phyloP scores from a whole-genome alignment of 2,888 invertebrate species.

The Amphipyra tragopoginis region DNA sequence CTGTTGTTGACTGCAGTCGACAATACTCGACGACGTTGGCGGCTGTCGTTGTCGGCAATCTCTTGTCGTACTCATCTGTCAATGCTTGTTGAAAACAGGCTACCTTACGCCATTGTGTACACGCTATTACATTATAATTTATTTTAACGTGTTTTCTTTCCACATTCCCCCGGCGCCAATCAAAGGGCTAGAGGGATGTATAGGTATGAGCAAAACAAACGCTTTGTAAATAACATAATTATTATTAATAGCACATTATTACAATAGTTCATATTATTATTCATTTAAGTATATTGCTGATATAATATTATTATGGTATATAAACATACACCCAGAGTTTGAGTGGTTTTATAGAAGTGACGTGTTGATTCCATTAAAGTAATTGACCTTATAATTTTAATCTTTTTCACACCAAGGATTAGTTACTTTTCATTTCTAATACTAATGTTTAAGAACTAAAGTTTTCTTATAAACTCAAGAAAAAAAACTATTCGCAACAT shows the following conservation, averaged over 20 bases:
- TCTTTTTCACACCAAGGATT: no score
- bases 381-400: background rate
- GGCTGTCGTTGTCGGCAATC: no score
- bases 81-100: background rate
- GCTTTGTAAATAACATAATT: conserved; percentile 45
- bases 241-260: conserved; percentile 40
- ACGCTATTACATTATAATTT: conserved; percentile 40
- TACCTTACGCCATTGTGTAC: conserved; percentile 31
- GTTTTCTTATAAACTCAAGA: no score
- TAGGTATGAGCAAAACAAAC: conserved; percentile 76
- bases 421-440: no score
- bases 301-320: conserved; percentile 26
- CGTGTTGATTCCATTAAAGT: background rate
- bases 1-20: no score
- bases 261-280: conserved; percentile 40
- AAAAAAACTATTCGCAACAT: no score
- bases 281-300: conserved; percentile 43
- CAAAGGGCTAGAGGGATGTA: conserved; percentile 87
- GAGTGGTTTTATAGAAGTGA: conserved; percentile 18
- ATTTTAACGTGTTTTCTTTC: conserved; percentile 59
- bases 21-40: no score
- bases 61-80: no score
- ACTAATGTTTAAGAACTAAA: no score
- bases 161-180: conserved; percentile 76
- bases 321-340: conserved; percentile 27